These are phyloP conservation scores for Fabriciana adippe DNA, from an alignment of 2,888 invertebrate genomes.

Conservation along the genomic window DNA sequence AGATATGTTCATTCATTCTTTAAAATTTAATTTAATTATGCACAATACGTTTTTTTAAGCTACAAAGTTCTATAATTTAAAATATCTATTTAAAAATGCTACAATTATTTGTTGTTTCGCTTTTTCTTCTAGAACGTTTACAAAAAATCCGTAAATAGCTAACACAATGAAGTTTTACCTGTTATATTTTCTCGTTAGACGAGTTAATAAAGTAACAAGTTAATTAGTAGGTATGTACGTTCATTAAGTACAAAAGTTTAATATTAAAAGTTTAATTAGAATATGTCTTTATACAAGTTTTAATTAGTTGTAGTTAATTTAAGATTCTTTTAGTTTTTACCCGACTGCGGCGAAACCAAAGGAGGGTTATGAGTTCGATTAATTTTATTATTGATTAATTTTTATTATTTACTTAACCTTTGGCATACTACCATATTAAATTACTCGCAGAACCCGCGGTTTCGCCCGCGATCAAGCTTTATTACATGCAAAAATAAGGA, in stretches of 20 bases:
- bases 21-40: background rate
- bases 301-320: background rate
- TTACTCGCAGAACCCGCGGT: too few relatives aligned
- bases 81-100: too few relatives aligned
- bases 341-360: too few relatives aligned
- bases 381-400: too few relatives aligned
- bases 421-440: too few relatives aligned
- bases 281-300: constrained; percentile 4
- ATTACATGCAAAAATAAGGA: too few relatives aligned
- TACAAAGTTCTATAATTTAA: too few relatives aligned
- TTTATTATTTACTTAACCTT: too few relatives aligned
- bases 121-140: background rate
- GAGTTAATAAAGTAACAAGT: constrained; percentile 8
- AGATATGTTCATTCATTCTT: constrained; percentile 3
- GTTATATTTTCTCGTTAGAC: constrained; percentile 8
- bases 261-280: constrained; percentile 10
- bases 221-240: constrained; percentile 3
- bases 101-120: too few relatives aligned
- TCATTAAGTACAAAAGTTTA: constrained; percentile 17
- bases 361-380: too few relatives aligned
- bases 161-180: background rate
- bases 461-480: too few relatives aligned
- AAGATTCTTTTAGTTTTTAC: too few relatives aligned
- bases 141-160: background rate
- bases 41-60: background rate